These are phyloP conservation scores for Zaprionus vittiger DNA, from an alignment of 1,140 invertebrate species.

Conservation along the genomic window DNA sequence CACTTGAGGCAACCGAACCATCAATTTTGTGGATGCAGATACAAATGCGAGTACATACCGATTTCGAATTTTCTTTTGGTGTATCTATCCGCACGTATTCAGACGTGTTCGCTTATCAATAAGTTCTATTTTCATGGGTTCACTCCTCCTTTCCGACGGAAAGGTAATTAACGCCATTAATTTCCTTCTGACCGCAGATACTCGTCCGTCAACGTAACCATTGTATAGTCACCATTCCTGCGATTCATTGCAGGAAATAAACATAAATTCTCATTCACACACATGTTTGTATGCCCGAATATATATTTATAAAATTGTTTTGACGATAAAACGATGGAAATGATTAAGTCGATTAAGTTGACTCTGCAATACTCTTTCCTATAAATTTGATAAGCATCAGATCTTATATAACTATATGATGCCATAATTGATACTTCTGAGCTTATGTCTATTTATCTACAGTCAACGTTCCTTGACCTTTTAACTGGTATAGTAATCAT, in stretches of 20 bases:
- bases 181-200: constrained; percentile 29
- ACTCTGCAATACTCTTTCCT: background rate
- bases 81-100: background rate
- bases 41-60: constrained; percentile 5
- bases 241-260: constrained; percentile 21
- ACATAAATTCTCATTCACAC: constrained; percentile 7
- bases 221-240: constrained; percentile 26
- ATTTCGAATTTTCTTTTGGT: background rate
- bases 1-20: constrained; percentile 1
- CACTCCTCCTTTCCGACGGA: constrained; percentile 12
- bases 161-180: constrained; percentile 24
- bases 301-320: constrained; percentile 12
- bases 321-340: constrained; percentile 5
- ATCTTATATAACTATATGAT: background rate
- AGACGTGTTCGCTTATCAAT: background rate
- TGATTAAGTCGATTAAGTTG: constrained; percentile 1
- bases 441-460: background rate
- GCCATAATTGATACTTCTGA: background rate
- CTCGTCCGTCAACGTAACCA: constrained; percentile 29
- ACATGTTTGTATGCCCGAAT: constrained; percentile 2
- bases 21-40: constrained; percentile 12
- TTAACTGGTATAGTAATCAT: background rate
- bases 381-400: background rate
- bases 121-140: constrained; percentile 5
- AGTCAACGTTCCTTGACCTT: background rate